A percentile compares a stretch with the other conserved stretches of the same genome.
These are phyloP conservation scores for Auanema sp. DNA, from an alignment of 2,888 invertebrate species.

Conservation along the genomic window DNA sequence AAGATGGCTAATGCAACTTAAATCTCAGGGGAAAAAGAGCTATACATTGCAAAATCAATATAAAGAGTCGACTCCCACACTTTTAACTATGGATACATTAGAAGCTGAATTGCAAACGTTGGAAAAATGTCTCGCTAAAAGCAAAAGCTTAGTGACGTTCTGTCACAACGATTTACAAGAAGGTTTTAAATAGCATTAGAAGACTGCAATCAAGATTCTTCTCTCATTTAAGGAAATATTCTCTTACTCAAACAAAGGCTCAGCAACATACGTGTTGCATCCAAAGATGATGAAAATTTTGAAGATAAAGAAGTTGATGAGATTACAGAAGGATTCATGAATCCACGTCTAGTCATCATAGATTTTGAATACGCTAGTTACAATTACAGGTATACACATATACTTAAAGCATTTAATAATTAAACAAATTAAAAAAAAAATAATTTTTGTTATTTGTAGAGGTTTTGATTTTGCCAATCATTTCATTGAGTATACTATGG, in stretches of 20 bases:
- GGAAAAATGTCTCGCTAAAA: slow-evolving; percentile 39
- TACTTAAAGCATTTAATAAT: slow-evolving; percentile 2
- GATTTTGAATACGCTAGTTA: slow-evolving; percentile 95
- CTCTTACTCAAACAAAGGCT: slow-evolving; percentile 64
- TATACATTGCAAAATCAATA: no score
- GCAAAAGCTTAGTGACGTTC: slow-evolving; percentile 75
- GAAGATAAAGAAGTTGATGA: slow-evolving; percentile 25
- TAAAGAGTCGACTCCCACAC: slow-evolving; percentile 9
- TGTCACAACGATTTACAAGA: slow-evolving; percentile 67
- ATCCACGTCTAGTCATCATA: slow-evolving; percentile 74
- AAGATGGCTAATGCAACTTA: slow-evolving; percentile 61
- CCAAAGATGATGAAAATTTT: slow-evolving; percentile 60
- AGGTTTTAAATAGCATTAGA: slow-evolving; percentile 28
- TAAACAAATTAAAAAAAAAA: no score
- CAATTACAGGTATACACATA: slow-evolving; percentile 73
- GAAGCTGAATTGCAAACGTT: slow-evolving; percentile 8
- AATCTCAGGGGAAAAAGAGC: slow-evolving; percentile 18
- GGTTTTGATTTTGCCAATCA: slow-evolving; percentile 93
- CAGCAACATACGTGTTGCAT: slow-evolving; percentile 60
- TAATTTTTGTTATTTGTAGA: no score
- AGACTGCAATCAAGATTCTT: slow-evolving; percentile 27
- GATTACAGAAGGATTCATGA: background rate
- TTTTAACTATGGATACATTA: slow-evolving; percentile 5
- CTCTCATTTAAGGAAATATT: slow-evolving; percentile 62
- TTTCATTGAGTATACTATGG: slow-evolving; percentile 85